Evolutionary conservation across 2,113 vertebrate species (phyloP).

Genomic region (Potamarius usumacintae): DNA sequence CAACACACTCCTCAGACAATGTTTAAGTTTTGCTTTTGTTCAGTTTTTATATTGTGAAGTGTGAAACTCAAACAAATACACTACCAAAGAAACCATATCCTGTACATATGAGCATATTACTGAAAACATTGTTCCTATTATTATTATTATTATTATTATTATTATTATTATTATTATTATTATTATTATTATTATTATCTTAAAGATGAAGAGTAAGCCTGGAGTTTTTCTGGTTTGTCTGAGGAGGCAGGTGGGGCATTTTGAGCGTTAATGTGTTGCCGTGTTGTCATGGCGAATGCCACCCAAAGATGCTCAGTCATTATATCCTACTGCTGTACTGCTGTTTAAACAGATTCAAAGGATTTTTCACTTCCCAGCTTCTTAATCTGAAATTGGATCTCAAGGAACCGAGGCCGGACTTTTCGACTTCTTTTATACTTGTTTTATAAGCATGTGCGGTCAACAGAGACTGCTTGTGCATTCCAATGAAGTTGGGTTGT

Average conservation of each 20-base stretch:
- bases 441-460: neutral
- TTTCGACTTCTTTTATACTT: conserved; percentile 9
- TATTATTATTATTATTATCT: neutral
- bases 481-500: conserved; percentile 5
- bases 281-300: conserved; percentile 19
- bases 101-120: neutral
- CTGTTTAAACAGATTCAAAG: conserved; percentile 43
- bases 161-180: neutral
- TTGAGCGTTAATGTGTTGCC: conserved; percentile 1
- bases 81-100: too few species aligned
- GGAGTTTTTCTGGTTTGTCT: neutral
- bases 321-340: neutral
- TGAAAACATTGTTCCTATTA: neutral
- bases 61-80: too few species aligned
- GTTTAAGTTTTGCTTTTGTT: too few species aligned
- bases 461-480: neutral
- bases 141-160: too few species aligned
- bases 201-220: neutral
- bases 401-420: conserved; percentile 4
- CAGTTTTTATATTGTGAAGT: too few species aligned
- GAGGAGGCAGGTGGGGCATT: conserved; percentile 9
- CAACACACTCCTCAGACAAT: too few species aligned
- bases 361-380: conserved; percentile 12
- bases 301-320: conserved; percentile 24
- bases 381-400: conserved; percentile 54